Evolutionary conservation across 2,888 invertebrate genomes (phyloP).

Genomic region (Amorpha juglandis): DNA sequence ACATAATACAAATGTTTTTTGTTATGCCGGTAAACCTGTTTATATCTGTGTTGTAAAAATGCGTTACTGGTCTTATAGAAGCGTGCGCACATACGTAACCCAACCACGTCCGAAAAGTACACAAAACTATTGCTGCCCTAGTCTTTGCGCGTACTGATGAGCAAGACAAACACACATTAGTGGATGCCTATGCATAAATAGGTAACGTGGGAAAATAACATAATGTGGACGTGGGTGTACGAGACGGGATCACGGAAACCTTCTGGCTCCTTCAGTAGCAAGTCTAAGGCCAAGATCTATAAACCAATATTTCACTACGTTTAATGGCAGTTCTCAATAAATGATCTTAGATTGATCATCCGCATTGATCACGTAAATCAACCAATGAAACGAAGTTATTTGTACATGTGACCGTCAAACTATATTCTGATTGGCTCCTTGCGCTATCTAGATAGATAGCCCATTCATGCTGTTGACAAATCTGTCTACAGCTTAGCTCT

Average conservation of each 20-base stretch:
- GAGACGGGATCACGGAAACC: background rate
- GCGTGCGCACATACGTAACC: slow-evolving; percentile 55
- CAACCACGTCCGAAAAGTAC: slow-evolving; percentile 47
- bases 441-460: no score
- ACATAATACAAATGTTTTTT: slow-evolving; percentile 14
- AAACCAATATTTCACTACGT: no score
- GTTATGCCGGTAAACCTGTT: slow-evolving; percentile 19
- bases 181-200: slow-evolving; percentile 58
- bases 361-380: no score
- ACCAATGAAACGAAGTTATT: no score
- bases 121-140: slow-evolving; percentile 46
- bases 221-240: slow-evolving; percentile 41
- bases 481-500: no score
- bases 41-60: slow-evolving; percentile 39
- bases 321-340: no score
- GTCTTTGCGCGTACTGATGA: slow-evolving; percentile 41
- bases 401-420: no score
- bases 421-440: no score
- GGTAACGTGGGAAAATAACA: slow-evolving; percentile 66
- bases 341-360: no score
- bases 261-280: slow-evolving; percentile 3
- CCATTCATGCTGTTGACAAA: no score
- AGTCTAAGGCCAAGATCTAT: no score
- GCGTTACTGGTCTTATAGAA: slow-evolving; percentile 45
- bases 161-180: slow-evolving; percentile 43